Evolutionary conservation across 2,888 invertebrate genomes (phyloP).

Genomic region (Loripinus fragilis): DNA sequence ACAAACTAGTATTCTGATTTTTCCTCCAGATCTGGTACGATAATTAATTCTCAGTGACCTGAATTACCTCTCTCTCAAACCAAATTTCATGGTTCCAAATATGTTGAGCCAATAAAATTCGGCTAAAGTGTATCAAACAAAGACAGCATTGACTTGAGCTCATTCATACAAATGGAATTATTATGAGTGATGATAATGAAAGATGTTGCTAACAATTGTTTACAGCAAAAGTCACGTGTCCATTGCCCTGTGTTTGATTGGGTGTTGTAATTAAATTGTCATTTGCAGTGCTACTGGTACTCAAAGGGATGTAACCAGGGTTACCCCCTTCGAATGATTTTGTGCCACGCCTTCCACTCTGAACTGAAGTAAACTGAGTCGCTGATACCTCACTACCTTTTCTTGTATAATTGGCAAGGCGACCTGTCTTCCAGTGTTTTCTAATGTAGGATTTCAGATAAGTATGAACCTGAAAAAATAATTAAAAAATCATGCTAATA

Average conservation of each 20-base stretch:
- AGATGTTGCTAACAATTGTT: no score
- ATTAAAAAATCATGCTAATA: background rate
- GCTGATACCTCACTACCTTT: slow-evolving; percentile 52
- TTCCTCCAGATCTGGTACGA: no score
- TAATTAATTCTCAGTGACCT: no score
- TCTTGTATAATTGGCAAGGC: slow-evolving; percentile 22
- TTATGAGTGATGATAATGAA: no score
- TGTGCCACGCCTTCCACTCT: slow-evolving; percentile 26
- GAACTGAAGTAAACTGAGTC: slow-evolving; percentile 52
- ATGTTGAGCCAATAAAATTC: no score
- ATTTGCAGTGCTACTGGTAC: slow-evolving; percentile 53
- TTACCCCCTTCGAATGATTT: slow-evolving; percentile 40
- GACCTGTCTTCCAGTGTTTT: slow-evolving; percentile 33
- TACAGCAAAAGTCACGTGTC: slow-evolving; percentile 48
- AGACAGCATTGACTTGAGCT: no score
- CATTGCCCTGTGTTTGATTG: slow-evolving; percentile 28
- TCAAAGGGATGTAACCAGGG: slow-evolving; percentile 51
- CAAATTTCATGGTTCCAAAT: no score
- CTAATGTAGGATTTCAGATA: slow-evolving; percentile 38
- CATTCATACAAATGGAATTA: no score
- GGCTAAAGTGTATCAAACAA: no score
- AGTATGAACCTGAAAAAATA: slow-evolving; percentile 41
- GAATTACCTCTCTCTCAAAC: no score
- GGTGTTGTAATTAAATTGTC: slow-evolving; percentile 23
- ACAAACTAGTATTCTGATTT: no score